A percentile compares a stretch with the other conserved stretches of the same genome.
phyloP scores from a whole-genome alignment of 2,113 vertebrate species.

The Passer domesticus region DNA sequence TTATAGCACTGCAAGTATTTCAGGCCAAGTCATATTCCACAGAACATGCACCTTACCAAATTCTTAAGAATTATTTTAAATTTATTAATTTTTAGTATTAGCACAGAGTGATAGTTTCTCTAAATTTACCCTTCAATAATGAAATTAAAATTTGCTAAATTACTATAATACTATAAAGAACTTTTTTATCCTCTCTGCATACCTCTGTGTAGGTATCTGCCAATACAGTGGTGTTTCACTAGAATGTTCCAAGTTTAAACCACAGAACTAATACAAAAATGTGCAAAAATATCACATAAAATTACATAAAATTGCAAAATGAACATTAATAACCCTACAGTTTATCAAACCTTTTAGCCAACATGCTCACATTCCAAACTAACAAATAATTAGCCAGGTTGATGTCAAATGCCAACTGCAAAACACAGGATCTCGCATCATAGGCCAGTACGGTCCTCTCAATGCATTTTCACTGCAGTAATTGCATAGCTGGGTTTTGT shows the following conservation, averaged over 20 bases:
- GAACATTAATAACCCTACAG: not conserved
- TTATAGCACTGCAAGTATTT: constrained; percentile 30
- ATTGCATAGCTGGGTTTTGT: not conserved
- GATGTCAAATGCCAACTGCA: not conserved
- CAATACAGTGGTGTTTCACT: not conserved
- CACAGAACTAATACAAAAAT: not conserved
- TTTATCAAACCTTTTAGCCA: not conserved
- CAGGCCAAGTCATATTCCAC: constrained; percentile 20
- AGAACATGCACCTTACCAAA: constrained; percentile 22
- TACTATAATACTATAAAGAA: not conserved
- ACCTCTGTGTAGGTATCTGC: not conserved
- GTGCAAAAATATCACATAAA: not conserved
- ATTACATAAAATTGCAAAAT: not conserved
- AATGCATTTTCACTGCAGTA: not conserved
- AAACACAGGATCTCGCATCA: not conserved
- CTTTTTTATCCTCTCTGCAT: not conserved
- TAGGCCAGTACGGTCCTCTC: not conserved
- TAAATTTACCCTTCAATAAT: not conserved
- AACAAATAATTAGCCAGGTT: not conserved
- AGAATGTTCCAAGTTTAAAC: not conserved
- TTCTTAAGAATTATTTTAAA: not conserved
- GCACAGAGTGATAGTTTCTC: not conserved
- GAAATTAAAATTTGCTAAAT: not conserved
- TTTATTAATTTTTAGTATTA: not conserved
- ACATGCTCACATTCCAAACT: not conserved